These are phyloP conservation scores for Nannoperca obscura DNA, from an alignment of 2,797 vertebrate genomes.

Conservation along the genomic window DNA sequence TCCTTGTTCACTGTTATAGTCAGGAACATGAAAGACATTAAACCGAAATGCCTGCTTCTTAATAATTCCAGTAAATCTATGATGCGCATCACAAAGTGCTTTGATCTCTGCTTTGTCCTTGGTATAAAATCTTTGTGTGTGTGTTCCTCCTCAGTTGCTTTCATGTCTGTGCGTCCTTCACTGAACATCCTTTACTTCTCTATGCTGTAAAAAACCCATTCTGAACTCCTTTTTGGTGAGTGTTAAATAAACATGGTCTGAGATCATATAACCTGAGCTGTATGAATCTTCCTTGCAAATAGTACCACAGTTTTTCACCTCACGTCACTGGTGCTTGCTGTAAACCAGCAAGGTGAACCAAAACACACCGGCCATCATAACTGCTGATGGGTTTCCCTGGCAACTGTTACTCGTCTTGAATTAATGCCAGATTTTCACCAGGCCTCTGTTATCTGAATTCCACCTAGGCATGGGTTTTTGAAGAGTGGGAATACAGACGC, in stretches of 20 bases:
- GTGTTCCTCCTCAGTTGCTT: slow-evolving; percentile 48
- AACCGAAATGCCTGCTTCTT: slow-evolving; percentile 12
- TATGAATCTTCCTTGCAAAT: not conserved
- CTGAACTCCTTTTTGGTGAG: slow-evolving; percentile 25
- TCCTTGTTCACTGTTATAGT: not conserved
- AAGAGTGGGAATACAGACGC: slow-evolving; percentile 38
- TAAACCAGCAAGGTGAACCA: slow-evolving; percentile 50
- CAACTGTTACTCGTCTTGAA: slow-evolving; percentile 69
- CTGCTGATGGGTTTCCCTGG: slow-evolving; percentile 71
- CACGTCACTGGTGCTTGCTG: slow-evolving; percentile 21
- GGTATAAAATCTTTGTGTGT: slow-evolving; percentile 44
- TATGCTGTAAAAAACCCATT: not conserved
- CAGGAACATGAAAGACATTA: slow-evolving; percentile 34
- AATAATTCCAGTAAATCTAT: slow-evolving; percentile 29
- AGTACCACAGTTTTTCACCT: slow-evolving; percentile 9
- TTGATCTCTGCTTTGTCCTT: slow-evolving; percentile 53
- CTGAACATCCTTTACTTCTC: slow-evolving; percentile 11
- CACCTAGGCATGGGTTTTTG: slow-evolving; percentile 44
- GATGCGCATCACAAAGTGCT: slow-evolving; percentile 36
- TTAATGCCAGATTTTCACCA: slow-evolving; percentile 35
- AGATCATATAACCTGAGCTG: slow-evolving; percentile 11
- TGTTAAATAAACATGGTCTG: slow-evolving; percentile 31
- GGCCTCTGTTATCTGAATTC: slow-evolving; percentile 44
- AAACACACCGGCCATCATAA: slow-evolving; percentile 30
- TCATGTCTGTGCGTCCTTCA: slow-evolving; percentile 46